Evolutionary conservation across 2,797 vertebrate species (phyloP).

Genomic region (Dallia pectoralis): DNA sequence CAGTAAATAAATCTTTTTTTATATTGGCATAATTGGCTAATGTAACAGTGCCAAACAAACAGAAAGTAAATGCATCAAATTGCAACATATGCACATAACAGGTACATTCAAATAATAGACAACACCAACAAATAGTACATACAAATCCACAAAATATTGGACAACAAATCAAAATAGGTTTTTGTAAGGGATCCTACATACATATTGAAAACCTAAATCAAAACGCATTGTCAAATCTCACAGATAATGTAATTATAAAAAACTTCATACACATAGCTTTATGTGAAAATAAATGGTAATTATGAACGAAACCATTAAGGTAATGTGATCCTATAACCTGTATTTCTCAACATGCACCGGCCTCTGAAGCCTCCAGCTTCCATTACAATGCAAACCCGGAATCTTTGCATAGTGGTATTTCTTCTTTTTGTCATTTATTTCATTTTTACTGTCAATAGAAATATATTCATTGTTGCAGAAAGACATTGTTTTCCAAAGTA

Average conservation of each 20-base stretch:
- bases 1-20: conserved; percentile 40
- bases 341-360: conserved; percentile 44
- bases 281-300: conserved; percentile 20
- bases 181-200: background rate
- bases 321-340: conserved; percentile 18
- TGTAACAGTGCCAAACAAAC: conserved; percentile 37
- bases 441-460: conserved; percentile 29
- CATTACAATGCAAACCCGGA: conserved; percentile 38
- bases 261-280: background rate
- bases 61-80: conserved; percentile 28
- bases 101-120: conserved; percentile 30
- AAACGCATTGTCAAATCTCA: conserved; percentile 31
- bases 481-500: conserved; percentile 43
- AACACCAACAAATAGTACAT: conserved; percentile 29
- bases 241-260: conserved; percentile 24
- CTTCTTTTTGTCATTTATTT: background rate
- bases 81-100: conserved; percentile 38
- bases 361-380: conserved; percentile 27
- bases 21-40: conserved; percentile 40
- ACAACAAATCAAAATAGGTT: background rate
- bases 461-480: conserved; percentile 27
- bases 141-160: conserved; percentile 8
- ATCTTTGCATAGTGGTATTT: conserved; percentile 62
- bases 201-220: conserved; percentile 6
- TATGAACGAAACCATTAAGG: conserved; percentile 23